phyloP scores from a whole-genome alignment of 2,113 vertebrate genomes.

The Raja brachyura region DNA sequence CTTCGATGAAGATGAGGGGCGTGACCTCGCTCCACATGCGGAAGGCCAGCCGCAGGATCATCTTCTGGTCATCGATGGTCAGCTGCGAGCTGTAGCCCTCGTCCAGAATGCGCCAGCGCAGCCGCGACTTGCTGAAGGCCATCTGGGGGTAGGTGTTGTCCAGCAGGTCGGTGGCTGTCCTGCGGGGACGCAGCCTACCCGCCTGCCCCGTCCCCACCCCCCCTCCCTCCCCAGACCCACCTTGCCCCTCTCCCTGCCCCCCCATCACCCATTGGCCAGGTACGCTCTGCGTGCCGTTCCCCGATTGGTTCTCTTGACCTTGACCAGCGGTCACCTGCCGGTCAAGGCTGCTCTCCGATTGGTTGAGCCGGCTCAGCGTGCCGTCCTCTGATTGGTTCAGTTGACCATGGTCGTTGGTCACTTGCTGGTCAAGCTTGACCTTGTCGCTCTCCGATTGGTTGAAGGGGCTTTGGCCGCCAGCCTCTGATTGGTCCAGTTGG shows the following conservation, averaged over 20 bases:
- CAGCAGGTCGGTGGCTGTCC: background rate
- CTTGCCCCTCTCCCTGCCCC: too few species aligned
- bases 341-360: background rate
- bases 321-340: too few species aligned
- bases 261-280: too few species aligned
- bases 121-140: constrained; percentile 39
- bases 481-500: too few species aligned
- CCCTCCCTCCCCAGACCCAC: too few species aligned
- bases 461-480: background rate
- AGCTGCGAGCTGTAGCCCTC: constrained; percentile 44
- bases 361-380: background rate
- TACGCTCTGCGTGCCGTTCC: too few species aligned
- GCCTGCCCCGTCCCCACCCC: background rate
- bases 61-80: constrained; percentile 40
- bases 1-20: constrained; percentile 43
- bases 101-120: constrained; percentile 44
- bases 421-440: background rate
- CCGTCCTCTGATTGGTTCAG: background rate
- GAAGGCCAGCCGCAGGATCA: constrained; percentile 40
- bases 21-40: constrained; percentile 45
- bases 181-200: background rate
- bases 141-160: background rate
- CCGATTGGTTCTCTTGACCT: too few species aligned
- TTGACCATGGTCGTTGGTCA: background rate
- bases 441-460: background rate